These are phyloP conservation scores for Raja brachyura DNA, from an alignment of 2,113 vertebrate genomes.

Conservation along the genomic window DNA sequence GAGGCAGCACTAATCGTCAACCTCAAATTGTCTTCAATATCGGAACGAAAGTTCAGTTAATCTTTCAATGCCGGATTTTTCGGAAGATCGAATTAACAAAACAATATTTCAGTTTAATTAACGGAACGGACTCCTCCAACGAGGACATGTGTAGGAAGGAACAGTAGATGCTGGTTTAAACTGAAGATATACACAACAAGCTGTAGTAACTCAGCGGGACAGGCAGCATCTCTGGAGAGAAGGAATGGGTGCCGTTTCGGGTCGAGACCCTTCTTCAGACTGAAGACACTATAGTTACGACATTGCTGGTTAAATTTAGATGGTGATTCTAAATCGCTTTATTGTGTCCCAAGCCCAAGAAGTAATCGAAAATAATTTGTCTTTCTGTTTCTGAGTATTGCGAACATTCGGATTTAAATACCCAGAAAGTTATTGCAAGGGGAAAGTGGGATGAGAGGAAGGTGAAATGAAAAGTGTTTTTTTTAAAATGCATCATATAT, in stretches of 20 bases:
- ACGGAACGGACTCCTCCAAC: neutral
- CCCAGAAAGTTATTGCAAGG: neutral
- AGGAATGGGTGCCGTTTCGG: no score
- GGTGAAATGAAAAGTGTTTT: no score
- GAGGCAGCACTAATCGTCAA: neutral
- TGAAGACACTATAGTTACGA: no score
- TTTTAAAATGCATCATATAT: neutral
- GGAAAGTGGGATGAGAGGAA: neutral
- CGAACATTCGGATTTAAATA: neutral
- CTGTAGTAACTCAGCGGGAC: no score
- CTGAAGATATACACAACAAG: no score
- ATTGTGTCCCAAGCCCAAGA: no score
- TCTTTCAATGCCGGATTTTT: neutral
- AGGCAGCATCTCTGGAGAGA: no score
- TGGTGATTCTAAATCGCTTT: neutral
- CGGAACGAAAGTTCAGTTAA: neutral
- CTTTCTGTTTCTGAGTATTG: no score
- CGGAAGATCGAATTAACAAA: neutral
- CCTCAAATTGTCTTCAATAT: neutral
- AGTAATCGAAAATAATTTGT: no score
- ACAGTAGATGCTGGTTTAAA: no score
- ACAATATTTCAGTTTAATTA: neutral
- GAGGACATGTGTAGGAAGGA: neutral
- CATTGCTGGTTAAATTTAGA: no score
- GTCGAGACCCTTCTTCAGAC: no score